Conservation (phyloP, 1,140 invertebrate genomes). For the Delia radicum region DNA sequence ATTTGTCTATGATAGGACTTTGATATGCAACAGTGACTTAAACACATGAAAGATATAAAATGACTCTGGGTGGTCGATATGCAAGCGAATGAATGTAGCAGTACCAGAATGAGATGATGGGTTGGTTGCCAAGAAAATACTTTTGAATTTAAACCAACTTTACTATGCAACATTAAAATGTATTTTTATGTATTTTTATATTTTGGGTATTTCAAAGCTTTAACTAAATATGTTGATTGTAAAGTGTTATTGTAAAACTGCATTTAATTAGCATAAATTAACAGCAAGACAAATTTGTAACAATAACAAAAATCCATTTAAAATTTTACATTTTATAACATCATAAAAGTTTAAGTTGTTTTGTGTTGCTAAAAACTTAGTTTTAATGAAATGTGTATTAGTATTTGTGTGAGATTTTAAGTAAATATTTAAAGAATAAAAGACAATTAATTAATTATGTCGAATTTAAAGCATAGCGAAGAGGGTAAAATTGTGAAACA, state of each 20-base stretch:
- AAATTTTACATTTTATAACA: neutral
- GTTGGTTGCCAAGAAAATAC: neutral
- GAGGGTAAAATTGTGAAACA: neutral
- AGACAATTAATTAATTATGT: neutral
- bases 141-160: neutral
- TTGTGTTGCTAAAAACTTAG: neutral
- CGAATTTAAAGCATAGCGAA: neutral
- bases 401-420: too few relatives aligned
- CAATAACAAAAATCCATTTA: neutral
- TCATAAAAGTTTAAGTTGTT: neutral
- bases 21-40: constrained; percentile 1
- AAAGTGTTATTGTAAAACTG: neutral
- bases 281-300: neutral
- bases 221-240: neutral
- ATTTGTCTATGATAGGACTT: constrained; percentile 4
- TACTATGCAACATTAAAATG: neutral
- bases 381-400: neutral
- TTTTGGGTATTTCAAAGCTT: neutral
- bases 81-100: neutral
- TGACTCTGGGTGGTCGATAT: neutral
- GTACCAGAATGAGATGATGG: neutral
- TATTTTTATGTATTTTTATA: neutral
- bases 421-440: neutral
- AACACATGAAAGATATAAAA: neutral
- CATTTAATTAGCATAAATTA: constrained; percentile 5